Base-by-base conservation (phyloP, 2,888 invertebrate species). In the Oegoconia quadripuncta region DNA sequence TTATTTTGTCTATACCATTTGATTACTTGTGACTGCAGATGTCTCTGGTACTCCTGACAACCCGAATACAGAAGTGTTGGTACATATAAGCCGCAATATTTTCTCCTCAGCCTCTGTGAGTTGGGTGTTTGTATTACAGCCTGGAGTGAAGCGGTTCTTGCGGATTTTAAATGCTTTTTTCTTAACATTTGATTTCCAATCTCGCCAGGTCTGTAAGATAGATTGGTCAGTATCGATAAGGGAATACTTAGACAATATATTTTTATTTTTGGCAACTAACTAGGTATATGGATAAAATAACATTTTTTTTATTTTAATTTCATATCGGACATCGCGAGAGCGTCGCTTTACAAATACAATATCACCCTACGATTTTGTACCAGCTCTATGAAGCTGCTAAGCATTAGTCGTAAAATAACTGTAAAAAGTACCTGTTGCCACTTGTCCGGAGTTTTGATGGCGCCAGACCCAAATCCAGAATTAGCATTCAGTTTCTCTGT, bases 101-200 rank as follows among this genome's bases (percentile, higher is more conserved):
- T 75, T 76, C 41, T 74, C 66, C 42, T 76, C 76, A 32, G 72
- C 61, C 25, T 74, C 74, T 37, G 75, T 71, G n/a, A 76, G 53
- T 39, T 74, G 74, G 17, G 42, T 57, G 32, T 61, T 74, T 18
- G 57, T 42, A 44, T 65, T 73, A 45, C 63, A 64, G 2, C 74
- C 74, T 1, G 76, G 68, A 23, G 74, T 72, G 27, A 75, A 76
- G 15, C 69, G 59, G 33, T 66, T 75, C 42, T 74, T 76, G 2
- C 76, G 54, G 42, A 76, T 74, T 58, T 73, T 76, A 35, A 76
- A 74, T 3, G 76, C 76, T 44, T 76, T 76, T 56, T 76, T 76
- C 52, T 68, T 76, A 0, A 76, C 76, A 67, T 76, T 76, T 20
- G 76, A 76, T 56, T 76, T 76, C 76, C 75, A 76, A 42, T 76